A percentile compares a stretch with the other conserved stretches of the same genome.
Evolutionary conservation across 2,113 vertebrate species (phyloP).

Genomic region (Halcyon senegalensis): DNA sequence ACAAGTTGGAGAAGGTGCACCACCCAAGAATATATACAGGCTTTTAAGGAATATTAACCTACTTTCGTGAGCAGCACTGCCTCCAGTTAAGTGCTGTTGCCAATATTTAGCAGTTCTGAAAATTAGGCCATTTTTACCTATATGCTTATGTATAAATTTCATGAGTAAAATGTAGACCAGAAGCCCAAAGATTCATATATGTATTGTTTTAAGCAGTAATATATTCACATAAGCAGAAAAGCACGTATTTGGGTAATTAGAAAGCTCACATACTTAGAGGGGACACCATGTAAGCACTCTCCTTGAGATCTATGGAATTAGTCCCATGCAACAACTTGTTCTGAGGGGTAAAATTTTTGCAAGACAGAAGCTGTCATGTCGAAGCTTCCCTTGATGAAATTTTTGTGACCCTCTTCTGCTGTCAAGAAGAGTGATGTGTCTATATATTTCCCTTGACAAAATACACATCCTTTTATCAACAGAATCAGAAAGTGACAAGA

Average conservation of each 20-base stretch:
- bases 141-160: neutral
- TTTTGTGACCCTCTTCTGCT: conserved; percentile 57
- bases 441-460: conserved; percentile 61
- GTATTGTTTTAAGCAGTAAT: neutral
- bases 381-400: conserved; percentile 59
- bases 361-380: neutral
- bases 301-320: neutral
- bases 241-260: neutral
- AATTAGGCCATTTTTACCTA: neutral
- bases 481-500: conserved; percentile 61
- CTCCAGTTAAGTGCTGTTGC: neutral
- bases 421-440: conserved; percentile 51
- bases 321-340: neutral
- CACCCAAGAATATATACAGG: neutral
- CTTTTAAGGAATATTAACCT: neutral
- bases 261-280: neutral
- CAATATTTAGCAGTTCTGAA: neutral
- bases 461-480: conserved; percentile 58
- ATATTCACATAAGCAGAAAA: neutral
- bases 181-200: neutral
- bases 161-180: neutral
- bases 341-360: neutral
- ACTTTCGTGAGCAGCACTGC: neutral
- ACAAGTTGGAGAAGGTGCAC: neutral
- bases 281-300: neutral